Conservation (phyloP, 1,140 invertebrate species). For the Pantala flavescens region DNA sequence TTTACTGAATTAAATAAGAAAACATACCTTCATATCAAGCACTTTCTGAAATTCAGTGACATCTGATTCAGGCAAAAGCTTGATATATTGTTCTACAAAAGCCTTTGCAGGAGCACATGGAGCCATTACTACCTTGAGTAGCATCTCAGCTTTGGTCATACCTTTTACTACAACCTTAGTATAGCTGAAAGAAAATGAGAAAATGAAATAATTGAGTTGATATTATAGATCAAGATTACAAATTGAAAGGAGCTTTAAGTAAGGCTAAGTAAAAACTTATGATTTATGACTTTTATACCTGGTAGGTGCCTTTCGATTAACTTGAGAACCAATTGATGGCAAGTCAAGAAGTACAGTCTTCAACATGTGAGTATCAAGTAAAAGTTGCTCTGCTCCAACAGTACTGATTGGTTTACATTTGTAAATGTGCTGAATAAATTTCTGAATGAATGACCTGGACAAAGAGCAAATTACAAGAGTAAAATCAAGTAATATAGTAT, state of each 20-base stretch:
- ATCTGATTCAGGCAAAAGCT: conserved; percentile 83
- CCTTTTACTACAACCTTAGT: conserved; percentile 86
- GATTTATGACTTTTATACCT: conserved; percentile 37
- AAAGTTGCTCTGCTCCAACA: conserved; percentile 90
- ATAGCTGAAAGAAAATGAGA: conserved; percentile 37
- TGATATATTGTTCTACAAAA: conserved; percentile 85
- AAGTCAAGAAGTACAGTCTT: conserved; percentile 93
- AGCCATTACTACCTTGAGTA: conserved; percentile 95
- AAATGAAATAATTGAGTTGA: conserved; percentile 7
- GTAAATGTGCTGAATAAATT: conserved; percentile 86
- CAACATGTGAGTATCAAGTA: conserved; percentile 93
- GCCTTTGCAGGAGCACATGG: conserved; percentile 61
- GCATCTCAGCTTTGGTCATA: conserved; percentile 98
- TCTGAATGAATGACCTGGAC: conserved; percentile 83
- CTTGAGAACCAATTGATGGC: conserved; percentile 81
- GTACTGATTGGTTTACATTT: conserved; percentile 90
- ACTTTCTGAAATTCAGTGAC: conserved; percentile 89
- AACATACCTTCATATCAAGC: conserved; percentile 85
- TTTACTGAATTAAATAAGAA: not conserved
- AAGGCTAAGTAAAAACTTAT: no score
- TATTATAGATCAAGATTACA: conserved; percentile 24
- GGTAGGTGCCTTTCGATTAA: conserved; percentile 75
- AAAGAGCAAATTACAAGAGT: conserved; percentile 16
- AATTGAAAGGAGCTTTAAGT: conserved; percentile 48
- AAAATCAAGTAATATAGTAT: conserved; percentile 12